Percentiles rank a stretch among this genome's conserved stretches.
Evolutionary conservation across 2,797 vertebrate species (phyloP).

Genomic region (Potorous gilbertii): DNA sequence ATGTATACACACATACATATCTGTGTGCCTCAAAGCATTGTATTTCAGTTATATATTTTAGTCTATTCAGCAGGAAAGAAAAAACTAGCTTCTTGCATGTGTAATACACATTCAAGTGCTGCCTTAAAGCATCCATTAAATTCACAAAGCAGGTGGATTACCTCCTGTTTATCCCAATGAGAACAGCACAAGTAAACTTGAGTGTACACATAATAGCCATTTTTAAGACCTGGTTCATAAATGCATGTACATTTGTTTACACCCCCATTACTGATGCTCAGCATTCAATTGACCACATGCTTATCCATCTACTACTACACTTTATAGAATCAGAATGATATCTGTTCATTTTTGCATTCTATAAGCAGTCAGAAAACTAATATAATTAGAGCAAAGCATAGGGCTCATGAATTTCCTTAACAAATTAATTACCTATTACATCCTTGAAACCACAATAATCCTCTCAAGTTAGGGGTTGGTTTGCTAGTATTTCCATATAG

Average conservation of each 20-base stretch:
- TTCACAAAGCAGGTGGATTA: not conserved
- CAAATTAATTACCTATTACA: constrained; percentile 65
- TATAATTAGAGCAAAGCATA: constrained; percentile 45
- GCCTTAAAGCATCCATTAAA: not conserved
- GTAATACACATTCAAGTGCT: not conserved
- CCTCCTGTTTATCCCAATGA: not conserved
- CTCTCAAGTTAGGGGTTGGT: constrained; percentile 13
- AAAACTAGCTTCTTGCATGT: not conserved
- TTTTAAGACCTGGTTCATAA: constrained; percentile 13
- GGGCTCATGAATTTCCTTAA: constrained; percentile 47
- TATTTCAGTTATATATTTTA: not conserved
- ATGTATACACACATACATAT: not conserved
- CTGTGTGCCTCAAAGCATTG: not conserved
- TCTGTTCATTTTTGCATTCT: constrained; percentile 41
- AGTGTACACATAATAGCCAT: not conserved
- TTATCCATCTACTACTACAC: constrained; percentile 40
- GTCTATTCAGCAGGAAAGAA: not conserved
- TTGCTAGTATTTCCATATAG: constrained; percentile 45
- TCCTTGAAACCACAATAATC: constrained; percentile 20
- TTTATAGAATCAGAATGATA: constrained; percentile 58
- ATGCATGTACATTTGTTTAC: constrained; percentile 47
- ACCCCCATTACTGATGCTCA: constrained; percentile 19
- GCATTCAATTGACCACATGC: constrained; percentile 54
- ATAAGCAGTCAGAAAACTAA: constrained; percentile 63
- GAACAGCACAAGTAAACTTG: not conserved